Evolutionary conservation across 2,113 vertebrate genomes (phyloP).

Genomic region (Notothenia rossii): DNA sequence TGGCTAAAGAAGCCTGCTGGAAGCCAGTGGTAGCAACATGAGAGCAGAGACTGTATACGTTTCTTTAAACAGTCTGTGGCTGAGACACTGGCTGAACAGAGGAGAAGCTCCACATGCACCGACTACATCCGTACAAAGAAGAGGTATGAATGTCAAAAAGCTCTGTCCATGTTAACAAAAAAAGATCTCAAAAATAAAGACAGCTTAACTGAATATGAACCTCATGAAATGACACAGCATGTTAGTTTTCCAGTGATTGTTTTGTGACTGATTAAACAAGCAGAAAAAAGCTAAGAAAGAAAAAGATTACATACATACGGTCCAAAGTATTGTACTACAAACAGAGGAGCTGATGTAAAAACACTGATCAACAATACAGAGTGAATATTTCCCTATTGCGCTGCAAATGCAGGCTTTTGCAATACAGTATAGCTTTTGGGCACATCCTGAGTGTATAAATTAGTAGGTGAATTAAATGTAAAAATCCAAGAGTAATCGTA

Average conservation of each 20-base stretch:
- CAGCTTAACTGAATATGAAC: conserved; percentile 35
- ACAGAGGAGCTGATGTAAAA: conserved; percentile 35
- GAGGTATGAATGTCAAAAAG: conserved; percentile 89
- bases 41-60: conserved; percentile 61
- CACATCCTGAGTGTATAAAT: conserved; percentile 73
- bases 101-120: conserved; percentile 74
- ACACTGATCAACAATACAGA: conserved; percentile 61
- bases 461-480: conserved; percentile 46
- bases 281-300: conserved; percentile 35
- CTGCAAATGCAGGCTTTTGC: conserved; percentile 42
- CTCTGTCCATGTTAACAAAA: conserved; percentile 38
- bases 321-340: conserved; percentile 45
- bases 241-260: conserved; percentile 67
- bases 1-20: conserved; percentile 89
- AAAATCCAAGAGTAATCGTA: conserved; percentile 26
- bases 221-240: conserved; percentile 57
- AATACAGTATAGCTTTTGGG: conserved; percentile 58
- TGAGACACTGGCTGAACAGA: conserved; percentile 85
- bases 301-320: conserved; percentile 46
- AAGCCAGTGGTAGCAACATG: conserved; percentile 78
- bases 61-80: conserved; percentile 19
- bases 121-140: conserved; percentile 76
- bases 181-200: conserved; percentile 53
- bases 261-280: conserved; percentile 52
- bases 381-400: conserved; percentile 34